Percentiles rank a stretch among this genome's conserved stretches.
Evolutionary conservation across 2,113 vertebrate species (phyloP).

Genomic region (Loxodonta africana): DNA sequence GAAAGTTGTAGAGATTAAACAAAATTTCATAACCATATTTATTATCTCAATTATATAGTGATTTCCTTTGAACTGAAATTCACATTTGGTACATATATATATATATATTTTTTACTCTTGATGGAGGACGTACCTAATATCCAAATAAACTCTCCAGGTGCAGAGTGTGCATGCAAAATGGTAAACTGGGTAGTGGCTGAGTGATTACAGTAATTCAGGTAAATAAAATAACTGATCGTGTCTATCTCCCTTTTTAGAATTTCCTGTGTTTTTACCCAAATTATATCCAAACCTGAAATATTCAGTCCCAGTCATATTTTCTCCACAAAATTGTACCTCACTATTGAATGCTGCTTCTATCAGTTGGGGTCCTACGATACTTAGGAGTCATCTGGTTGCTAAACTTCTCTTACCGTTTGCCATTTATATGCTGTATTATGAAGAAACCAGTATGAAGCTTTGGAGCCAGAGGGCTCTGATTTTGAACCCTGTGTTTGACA

Average conservation of each 20-base stretch:
- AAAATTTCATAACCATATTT: not conserved
- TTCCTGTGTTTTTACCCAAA: not conserved
- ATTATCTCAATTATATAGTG: not conserved
- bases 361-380: not conserved
- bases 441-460: not conserved
- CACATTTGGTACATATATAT: not conserved
- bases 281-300: not conserved
- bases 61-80: not conserved
- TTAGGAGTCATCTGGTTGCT: not conserved
- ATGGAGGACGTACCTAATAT: constrained; percentile 6
- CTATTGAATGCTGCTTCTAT: not conserved
- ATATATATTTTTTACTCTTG: not conserved
- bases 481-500: not conserved
- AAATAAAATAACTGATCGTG: not conserved
- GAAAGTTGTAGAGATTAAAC: not conserved
- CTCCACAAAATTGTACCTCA: not conserved
- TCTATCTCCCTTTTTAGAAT: not conserved
- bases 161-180: constrained; percentile 12
- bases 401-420: not conserved
- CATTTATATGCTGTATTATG: not conserved
- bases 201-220: constrained; percentile 33
- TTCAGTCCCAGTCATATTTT: not conserved
- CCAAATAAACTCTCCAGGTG: constrained; percentile 58
- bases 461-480: not conserved
- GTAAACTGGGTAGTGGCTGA: constrained; percentile 54